A percentile compares a stretch with the other conserved stretches of the same genome.
Evolutionary conservation across 2,888 invertebrate species (phyloP).

Genomic region (Tanypteryx hageni): DNA sequence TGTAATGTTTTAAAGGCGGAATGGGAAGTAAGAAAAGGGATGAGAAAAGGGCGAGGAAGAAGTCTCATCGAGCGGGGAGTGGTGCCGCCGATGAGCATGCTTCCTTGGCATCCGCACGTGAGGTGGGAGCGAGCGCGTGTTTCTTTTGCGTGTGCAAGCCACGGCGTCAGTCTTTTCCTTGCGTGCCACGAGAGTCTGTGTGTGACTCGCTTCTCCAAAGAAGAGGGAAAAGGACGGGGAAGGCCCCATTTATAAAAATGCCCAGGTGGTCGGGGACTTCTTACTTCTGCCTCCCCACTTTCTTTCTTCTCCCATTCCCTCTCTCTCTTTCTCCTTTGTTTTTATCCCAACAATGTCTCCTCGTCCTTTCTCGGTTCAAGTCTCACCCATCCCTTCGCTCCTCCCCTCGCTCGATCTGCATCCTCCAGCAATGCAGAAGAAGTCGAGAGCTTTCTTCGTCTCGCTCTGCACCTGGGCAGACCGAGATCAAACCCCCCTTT

Average conservation of each 20-base stretch:
- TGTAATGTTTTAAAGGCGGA: too few species aligned
- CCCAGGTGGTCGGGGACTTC: constrained; percentile 26
- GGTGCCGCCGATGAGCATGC: neutral
- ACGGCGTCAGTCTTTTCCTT: constrained; percentile 6
- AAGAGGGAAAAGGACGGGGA: neutral
- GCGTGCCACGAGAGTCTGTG: constrained; percentile 14
- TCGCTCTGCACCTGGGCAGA: constrained; percentile 9
- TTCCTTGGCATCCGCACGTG: constrained; percentile 30
- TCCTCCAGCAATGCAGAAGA: neutral
- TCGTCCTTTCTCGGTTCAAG: neutral
- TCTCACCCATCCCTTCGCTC: neutral
- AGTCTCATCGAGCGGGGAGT: neutral
- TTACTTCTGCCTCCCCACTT: too few species aligned
- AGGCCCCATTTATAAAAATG: constrained; percentile 21
- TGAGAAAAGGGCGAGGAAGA: neutral
- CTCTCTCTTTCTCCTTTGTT: neutral
- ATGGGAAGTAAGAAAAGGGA: too few species aligned
- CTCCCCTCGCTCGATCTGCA: neutral
- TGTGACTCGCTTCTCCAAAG: neutral
- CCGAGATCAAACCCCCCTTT: neutral
- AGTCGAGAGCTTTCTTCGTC: neutral
- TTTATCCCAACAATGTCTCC: neutral
- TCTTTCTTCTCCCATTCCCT: neutral
- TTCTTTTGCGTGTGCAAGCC: constrained; percentile 49
- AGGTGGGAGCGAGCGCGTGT: neutral